These are phyloP conservation scores for Clinocottus analis DNA, from an alignment of 2,113 vertebrate genomes.

Conservation along the genomic window DNA sequence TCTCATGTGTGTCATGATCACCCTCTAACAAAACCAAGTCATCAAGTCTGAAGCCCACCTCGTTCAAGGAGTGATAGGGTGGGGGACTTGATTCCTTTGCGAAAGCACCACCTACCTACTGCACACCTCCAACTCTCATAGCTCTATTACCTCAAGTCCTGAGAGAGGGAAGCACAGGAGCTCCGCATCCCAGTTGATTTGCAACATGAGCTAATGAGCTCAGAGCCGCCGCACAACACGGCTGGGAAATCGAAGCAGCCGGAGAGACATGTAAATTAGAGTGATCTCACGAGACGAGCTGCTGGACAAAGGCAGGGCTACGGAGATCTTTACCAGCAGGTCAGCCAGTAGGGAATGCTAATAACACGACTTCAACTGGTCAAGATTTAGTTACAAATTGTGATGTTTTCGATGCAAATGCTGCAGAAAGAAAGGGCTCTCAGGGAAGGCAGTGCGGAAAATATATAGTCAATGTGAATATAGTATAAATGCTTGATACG, in stretches of 20 bases:
- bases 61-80: not conserved
- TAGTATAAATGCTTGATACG: not conserved
- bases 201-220: slow-evolving; percentile 78
- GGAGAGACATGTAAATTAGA: slow-evolving; percentile 66
- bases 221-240: slow-evolving; percentile 49
- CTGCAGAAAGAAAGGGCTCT: not conserved
- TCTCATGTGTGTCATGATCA: slow-evolving; percentile 9
- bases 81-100: slow-evolving; percentile 13
- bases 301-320: slow-evolving; percentile 53
- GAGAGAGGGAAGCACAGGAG: slow-evolving; percentile 53
- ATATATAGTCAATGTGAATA: slow-evolving; percentile 15
- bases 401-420: slow-evolving; percentile 23
- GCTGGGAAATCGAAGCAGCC: slow-evolving; percentile 67
- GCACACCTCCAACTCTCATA: slow-evolving; percentile 35
- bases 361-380: slow-evolving; percentile 51
- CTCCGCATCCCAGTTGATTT: slow-evolving; percentile 64
- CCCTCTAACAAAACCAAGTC: not conserved
- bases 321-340: slow-evolving; percentile 64
- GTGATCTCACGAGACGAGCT: slow-evolving; percentile 53
- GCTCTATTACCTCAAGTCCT: slow-evolving; percentile 53
- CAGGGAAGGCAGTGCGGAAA: not conserved
- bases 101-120: slow-evolving; percentile 30
- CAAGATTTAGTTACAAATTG: slow-evolving; percentile 31
- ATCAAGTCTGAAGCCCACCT: slow-evolving; percentile 1
- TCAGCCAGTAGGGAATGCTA: slow-evolving; percentile 49